Evolutionary conservation across 2,797 vertebrate genomes (phyloP), one percentile per base, ranked within the genome.

Genomic region (Otolemur crassicaudatus): DNA sequence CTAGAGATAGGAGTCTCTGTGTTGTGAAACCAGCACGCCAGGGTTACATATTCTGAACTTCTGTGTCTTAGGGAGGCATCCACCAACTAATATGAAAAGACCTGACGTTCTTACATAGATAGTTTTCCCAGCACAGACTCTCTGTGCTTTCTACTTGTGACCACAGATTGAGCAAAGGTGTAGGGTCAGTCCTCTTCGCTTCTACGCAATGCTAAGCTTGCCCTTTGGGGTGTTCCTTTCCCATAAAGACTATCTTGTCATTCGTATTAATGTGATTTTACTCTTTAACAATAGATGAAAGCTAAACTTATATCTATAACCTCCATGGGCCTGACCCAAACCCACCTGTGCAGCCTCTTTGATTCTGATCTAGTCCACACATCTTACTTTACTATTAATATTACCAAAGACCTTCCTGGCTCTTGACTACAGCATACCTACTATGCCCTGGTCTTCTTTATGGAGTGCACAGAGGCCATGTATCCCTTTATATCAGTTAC

Each of bases 221-320:
- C 29, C 65, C 67, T 76, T 94, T 79, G 11, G 40, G 34, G 40
- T 31, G 27, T 79, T 76, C 10, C 13, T 72, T 70, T 85, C n/a
- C 93, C 72, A 37, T 76, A 79, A 77, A 82, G 63, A 31, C 20
- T 9, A 4, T 29, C 37, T 23, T 85, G n/a, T 40, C 69, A 27
- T 80, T 58, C 53, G 12, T 31, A 63, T 1, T 56, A 9, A 60
- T 29, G 25, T 46, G 23, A 29, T 53, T 88, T 80, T 34, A 76
- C 56, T 87, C 73, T 9, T 65, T 63, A 58, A 79, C 61, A 34
- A 34, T 2, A 81, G 80, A 93, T 65, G 49, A 89, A 76, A 77
- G 11, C 29, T 80, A 77, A 4, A 4, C 37, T 29, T 81, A 61
- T 17, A 46, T 58, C 83, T 67, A 58, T 37, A 49, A 69, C 34